Evolutionary conservation across 2,113 vertebrate genomes (phyloP).

Genomic region (Coturnix japonica): DNA sequence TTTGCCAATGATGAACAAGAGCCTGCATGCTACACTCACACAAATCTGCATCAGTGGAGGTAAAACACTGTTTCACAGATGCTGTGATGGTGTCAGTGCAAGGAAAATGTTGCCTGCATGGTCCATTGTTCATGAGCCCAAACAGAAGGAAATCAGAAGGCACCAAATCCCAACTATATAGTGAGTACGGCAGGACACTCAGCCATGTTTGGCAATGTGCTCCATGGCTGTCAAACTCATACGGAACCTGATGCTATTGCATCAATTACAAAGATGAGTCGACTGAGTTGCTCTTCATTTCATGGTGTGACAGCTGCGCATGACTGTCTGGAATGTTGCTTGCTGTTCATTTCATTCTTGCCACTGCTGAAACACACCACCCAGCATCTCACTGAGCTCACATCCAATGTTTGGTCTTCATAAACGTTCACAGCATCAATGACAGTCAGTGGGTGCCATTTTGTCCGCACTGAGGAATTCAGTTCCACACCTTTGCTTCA

Average conservation of each 20-base stretch:
- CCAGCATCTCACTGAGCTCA: not conserved
- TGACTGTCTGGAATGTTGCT: not conserved
- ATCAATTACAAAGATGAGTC: not conserved
- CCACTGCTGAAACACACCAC: not conserved
- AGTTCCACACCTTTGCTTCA: not conserved
- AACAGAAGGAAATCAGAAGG: too few species aligned
- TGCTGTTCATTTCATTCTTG: not conserved
- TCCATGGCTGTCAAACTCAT: not conserved
- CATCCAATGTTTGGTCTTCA: too few species aligned
- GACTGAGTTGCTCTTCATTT: not conserved
- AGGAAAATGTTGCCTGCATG: too few species aligned
- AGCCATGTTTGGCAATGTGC: too few species aligned
- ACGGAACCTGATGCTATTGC: not conserved
- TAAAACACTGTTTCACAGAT: too few species aligned
- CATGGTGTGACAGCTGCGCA: not conserved
- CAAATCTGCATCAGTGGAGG: too few species aligned
- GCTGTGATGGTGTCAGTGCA: too few species aligned
- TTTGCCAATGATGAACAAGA: too few species aligned
- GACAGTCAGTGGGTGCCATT: not conserved
- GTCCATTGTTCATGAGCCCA: too few species aligned
- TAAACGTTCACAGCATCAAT: not conserved
- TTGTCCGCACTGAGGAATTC: not conserved
- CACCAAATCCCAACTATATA: too few species aligned
- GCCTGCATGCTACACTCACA: too few species aligned
- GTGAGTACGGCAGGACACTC: too few species aligned